Evolutionary conservation across 1,140 invertebrate genomes (phyloP).

Genomic region (Heliothis subflexa): DNA sequence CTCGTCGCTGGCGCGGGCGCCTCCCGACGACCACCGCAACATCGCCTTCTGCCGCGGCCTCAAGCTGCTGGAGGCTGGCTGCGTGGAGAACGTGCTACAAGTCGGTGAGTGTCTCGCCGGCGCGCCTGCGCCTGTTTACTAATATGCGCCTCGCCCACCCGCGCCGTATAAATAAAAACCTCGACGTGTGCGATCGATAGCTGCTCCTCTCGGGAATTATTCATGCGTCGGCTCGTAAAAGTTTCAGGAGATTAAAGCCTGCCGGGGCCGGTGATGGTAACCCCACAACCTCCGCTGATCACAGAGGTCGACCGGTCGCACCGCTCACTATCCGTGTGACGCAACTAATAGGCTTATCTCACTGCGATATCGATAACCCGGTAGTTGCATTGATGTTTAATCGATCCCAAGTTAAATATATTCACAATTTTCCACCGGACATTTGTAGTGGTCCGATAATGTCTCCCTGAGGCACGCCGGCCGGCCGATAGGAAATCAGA

Average conservation of each 20-base stretch:
- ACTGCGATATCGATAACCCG: constrained; percentile 55
- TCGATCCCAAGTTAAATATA: constrained; percentile 51
- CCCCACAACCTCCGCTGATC: constrained; percentile 52
- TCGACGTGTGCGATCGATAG: constrained; percentile 86
- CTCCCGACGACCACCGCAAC: constrained; percentile 90
- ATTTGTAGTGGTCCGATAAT: constrained; percentile 48
- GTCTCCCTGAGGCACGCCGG: constrained; percentile 51
- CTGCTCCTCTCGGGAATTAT: constrained; percentile 84
- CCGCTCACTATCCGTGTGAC: constrained; percentile 39
- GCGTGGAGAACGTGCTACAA: constrained; percentile 94
- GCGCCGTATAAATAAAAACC: constrained; percentile 86
- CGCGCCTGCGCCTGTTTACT: constrained; percentile 86
- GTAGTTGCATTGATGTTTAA: constrained; percentile 53
- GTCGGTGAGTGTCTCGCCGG: constrained; percentile 91
- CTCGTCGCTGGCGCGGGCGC: constrained; percentile 91
- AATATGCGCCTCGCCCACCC: constrained; percentile 85
- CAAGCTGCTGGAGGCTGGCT: constrained; percentile 92
- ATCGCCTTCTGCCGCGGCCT: constrained; percentile 94
- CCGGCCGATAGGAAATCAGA: constrained; percentile 52
- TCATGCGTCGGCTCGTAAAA: constrained; percentile 80
- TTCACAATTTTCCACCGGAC: constrained; percentile 28
- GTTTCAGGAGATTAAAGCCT: constrained; percentile 76
- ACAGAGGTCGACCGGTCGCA: constrained; percentile 42
- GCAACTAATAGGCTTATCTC: constrained; percentile 54
- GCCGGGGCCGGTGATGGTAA: constrained; percentile 54